These are phyloP conservation scores for Cygnus buccinator DNA, from an alignment of 2,113 vertebrate species.

Conservation along the genomic window DNA sequence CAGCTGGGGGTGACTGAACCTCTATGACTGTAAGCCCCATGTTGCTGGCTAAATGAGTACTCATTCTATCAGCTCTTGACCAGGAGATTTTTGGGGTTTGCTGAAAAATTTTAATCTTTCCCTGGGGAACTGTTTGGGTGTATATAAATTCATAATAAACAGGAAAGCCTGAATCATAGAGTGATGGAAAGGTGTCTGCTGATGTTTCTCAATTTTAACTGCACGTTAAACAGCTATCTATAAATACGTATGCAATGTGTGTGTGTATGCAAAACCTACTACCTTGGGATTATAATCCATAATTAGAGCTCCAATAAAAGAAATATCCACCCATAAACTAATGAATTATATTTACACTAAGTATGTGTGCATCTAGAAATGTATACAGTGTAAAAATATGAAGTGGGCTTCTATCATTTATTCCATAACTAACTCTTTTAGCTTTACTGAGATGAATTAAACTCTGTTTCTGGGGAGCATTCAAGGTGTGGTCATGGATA, in stretches of 20 bases:
- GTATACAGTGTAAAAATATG: background rate
- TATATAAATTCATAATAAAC: background rate
- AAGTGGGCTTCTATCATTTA: conserved; percentile 39
- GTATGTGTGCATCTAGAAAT: background rate
- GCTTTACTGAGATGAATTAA: background rate
- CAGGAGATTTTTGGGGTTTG: background rate
- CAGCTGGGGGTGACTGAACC: fast-evolving
- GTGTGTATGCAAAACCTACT: background rate
- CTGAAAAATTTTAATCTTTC: background rate
- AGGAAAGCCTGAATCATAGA: background rate
- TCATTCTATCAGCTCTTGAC: background rate
- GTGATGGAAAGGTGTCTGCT: background rate
- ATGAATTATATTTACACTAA: background rate
- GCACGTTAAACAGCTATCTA: background rate
- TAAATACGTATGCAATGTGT: background rate
- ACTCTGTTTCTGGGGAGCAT: background rate
- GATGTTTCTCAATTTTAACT: background rate
- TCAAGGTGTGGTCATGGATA: background rate
- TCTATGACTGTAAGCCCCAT: background rate
- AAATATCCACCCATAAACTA: background rate
- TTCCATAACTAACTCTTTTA: background rate
- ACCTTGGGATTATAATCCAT: background rate
- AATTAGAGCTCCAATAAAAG: background rate
- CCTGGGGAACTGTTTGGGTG: background rate
- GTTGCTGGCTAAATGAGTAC: background rate